A percentile compares a stretch with the other conserved stretches of the same genome.
phyloP scores from a whole-genome alignment of 1,140 invertebrate genomes.

The Drosophila insularis region DNA sequence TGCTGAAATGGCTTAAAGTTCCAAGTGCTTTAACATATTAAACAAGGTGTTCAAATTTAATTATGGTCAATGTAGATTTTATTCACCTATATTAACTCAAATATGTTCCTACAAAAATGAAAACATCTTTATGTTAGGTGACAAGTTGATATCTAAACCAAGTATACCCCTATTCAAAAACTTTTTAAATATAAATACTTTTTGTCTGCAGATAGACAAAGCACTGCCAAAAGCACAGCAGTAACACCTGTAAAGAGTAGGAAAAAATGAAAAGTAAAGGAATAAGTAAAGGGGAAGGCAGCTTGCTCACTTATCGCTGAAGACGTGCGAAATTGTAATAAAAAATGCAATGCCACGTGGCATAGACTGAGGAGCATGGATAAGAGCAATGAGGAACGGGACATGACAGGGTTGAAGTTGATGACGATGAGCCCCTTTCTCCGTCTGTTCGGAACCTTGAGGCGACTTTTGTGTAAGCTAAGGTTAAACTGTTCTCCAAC shows the following conservation, averaged over 20 bases:
- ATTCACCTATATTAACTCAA: too few species aligned
- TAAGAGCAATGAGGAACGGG: too few species aligned
- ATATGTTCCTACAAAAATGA: neutral
- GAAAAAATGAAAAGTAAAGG: neutral
- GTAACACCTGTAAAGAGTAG: neutral
- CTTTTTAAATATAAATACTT: slow-evolving; percentile 22
- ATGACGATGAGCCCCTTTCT: slow-evolving; percentile 8
- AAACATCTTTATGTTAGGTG: neutral
- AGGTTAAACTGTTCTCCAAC: slow-evolving; percentile 47
- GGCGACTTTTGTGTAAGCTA: slow-evolving; percentile 52
- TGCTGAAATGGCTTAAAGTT: too few species aligned
- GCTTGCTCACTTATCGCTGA: slow-evolving; percentile 26
- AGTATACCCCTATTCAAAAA: neutral
- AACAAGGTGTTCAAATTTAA: too few species aligned
- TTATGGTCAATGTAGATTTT: too few species aligned
- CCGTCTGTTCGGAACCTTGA: slow-evolving; percentile 29
- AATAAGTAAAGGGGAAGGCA: neutral
- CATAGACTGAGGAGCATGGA: neutral
- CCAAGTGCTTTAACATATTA: too few species aligned
- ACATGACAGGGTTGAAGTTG: slow-evolving; percentile 1
- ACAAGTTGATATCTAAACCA: neutral
- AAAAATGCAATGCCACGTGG: slow-evolving; percentile 68
- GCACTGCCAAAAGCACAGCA: slow-evolving; percentile 25
- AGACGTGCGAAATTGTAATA: slow-evolving; percentile 68
- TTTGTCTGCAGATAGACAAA: slow-evolving; percentile 11